phyloP scores from a whole-genome alignment of 2,797 vertebrate genomes.

The Gallirallus australis region DNA sequence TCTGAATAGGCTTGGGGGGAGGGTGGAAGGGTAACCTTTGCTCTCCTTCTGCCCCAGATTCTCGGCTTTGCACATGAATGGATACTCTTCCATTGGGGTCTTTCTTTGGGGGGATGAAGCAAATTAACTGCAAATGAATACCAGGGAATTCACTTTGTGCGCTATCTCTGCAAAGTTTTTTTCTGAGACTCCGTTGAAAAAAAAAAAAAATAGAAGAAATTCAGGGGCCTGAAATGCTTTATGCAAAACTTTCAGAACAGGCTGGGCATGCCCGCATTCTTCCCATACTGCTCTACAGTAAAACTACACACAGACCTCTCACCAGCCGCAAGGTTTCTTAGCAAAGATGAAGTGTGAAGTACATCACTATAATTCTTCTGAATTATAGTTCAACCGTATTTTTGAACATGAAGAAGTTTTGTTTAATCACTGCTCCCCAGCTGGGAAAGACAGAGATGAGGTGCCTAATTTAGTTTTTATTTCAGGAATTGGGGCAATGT shows the following conservation, averaged over 20 bases:
- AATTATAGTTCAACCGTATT: not conserved
- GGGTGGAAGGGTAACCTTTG: conserved; percentile 27
- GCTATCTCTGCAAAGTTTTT: not conserved
- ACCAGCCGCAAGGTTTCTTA: not conserved
- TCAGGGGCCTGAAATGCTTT: not conserved
- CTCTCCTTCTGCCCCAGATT: conserved; percentile 11
- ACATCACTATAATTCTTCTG: not conserved
- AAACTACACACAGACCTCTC: not conserved
- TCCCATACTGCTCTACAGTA: not conserved
- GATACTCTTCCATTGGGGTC: not conserved
- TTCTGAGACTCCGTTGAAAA: not conserved
- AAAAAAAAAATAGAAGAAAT: not conserved
- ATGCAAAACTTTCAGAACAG: not conserved
- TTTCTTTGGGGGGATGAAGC: conserved; percentile 31
- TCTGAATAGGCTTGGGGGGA: conserved; percentile 21
- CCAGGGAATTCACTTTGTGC: conserved; percentile 23
- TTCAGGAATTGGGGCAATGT: not conserved
- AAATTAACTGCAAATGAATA: conserved; percentile 30
- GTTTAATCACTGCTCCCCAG: not conserved
- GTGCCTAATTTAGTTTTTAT: not conserved
- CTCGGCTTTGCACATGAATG: conserved; percentile 51
- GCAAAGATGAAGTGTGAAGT: not conserved
- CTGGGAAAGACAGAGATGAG: not conserved
- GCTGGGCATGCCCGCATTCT: not conserved
- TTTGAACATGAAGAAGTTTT: not conserved